Evolutionary conservation across 2,888 invertebrate genomes (phyloP).

Genomic region (Chrysolina americana): DNA sequence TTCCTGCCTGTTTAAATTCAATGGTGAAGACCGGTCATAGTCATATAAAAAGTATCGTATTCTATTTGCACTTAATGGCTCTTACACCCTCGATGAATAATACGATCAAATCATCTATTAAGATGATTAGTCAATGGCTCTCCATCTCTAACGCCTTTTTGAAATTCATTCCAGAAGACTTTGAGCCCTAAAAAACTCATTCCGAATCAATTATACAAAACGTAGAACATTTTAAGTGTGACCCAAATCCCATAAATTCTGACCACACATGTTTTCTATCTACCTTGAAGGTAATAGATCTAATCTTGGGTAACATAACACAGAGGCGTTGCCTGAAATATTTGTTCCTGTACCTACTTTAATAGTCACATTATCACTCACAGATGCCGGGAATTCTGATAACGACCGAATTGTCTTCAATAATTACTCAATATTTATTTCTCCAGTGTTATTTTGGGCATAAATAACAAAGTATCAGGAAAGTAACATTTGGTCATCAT

Average conservation of each 20-base stretch:
- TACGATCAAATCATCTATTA: no score
- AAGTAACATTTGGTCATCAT: no score
- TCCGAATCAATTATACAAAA: constrained; percentile 38
- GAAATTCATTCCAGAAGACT: neutral
- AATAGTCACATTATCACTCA: neutral
- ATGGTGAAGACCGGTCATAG: no score
- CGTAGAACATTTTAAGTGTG: constrained; percentile 40
- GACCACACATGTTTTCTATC: constrained; percentile 47
- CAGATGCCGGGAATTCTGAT: no score
- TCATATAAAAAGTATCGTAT: no score
- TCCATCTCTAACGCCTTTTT: neutral
- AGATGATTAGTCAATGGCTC: neutral
- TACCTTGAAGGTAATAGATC: constrained; percentile 49
- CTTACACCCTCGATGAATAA: no score
- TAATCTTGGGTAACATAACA: constrained; percentile 19
- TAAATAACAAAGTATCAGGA: no score
- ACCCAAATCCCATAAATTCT: constrained; percentile 40
- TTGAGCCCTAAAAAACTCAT: constrained; percentile 4
- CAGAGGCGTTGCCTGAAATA: constrained; percentile 19
- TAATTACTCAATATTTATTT: no score
- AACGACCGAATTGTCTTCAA: no score
- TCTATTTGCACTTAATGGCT: no score
- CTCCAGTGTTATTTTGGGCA: no score
- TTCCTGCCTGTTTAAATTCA: no score
- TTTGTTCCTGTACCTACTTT: neutral